Percentiles rank a stretch among this genome's conserved stretches.
phyloP scores from a whole-genome alignment of 2,888 invertebrate species.

The Sesia apiformis region DNA sequence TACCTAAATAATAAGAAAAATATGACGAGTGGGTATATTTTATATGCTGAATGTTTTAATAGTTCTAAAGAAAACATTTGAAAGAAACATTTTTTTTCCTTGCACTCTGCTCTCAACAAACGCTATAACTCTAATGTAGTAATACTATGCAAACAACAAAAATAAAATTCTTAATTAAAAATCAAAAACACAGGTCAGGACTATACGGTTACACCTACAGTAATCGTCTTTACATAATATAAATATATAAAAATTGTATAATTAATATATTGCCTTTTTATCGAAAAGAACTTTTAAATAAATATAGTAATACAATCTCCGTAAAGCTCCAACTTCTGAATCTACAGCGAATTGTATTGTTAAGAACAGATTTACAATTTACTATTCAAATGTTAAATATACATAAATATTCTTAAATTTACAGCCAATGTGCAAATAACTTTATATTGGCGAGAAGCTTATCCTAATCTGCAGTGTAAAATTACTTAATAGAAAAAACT shows the following conservation, averaged over 20 bases:
- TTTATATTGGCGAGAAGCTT: constrained; percentile 40
- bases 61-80: neutral
- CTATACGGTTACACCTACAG: neutral
- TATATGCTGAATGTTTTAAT: too few relatives aligned
- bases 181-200: neutral
- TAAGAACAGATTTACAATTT: neutral
- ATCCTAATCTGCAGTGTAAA: constrained; percentile 35
- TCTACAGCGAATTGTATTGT: neutral
- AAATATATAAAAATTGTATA: neutral
- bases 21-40: too few relatives aligned
- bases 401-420: constrained; percentile 9
- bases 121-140: neutral
- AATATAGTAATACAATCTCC: neutral
- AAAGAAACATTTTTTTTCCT: neutral
- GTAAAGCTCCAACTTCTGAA: neutral
- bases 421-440: constrained; percentile 55
- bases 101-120: neutral
- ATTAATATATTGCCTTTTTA: neutral
- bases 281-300: neutral
- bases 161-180: constrained; percentile 26
- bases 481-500: constrained; percentile 21
- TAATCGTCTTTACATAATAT: neutral
- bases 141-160: constrained; percentile 48
- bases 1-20: too few relatives aligned
- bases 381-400: neutral